Percentiles rank a stretch among this genome's conserved stretches.
These are phyloP conservation scores for Ypsolopha scabrella DNA, from an alignment of 2,888 invertebrate species.

Conservation along the genomic window DNA sequence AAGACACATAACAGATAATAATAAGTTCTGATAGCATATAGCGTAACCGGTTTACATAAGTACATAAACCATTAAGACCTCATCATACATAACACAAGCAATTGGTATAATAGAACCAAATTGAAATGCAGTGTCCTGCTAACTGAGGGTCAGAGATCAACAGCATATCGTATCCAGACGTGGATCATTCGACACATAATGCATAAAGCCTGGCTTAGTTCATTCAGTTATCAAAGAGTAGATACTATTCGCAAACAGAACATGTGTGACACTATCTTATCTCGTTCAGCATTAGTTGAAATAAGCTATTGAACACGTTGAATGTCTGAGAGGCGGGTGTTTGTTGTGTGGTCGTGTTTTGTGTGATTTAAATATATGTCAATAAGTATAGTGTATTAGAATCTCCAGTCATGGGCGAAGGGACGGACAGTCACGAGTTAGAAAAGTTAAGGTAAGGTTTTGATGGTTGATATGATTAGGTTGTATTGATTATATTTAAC, in stretches of 20 bases:
- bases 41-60: too few relatives aligned
- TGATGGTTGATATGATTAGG: too few relatives aligned
- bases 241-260: constrained; percentile 43
- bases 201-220: not conserved
- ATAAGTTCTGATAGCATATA: too few relatives aligned
- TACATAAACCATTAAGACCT: too few relatives aligned
- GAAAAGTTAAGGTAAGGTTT: constrained; percentile 43
- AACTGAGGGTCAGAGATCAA: not conserved
- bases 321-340: constrained; percentile 11
- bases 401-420: constrained; percentile 32
- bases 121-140: constrained; percentile 25
- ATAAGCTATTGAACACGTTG: constrained; percentile 34
- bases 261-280: constrained; percentile 41
- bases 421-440: constrained; percentile 43
- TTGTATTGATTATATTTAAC: too few relatives aligned
- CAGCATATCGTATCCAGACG: not conserved
- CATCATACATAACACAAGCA: constrained; percentile 13
- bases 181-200: not conserved
- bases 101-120: constrained; percentile 44
- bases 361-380: not conserved
- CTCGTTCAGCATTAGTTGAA: constrained; percentile 37
- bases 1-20: too few relatives aligned
- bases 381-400: not conserved
- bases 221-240: constrained; percentile 16
- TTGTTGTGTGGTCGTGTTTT: constrained; percentile 27